Evolutionary conservation across 2,888 invertebrate species (phyloP).

Genomic region (Dasysyrphus albostriatus): DNA sequence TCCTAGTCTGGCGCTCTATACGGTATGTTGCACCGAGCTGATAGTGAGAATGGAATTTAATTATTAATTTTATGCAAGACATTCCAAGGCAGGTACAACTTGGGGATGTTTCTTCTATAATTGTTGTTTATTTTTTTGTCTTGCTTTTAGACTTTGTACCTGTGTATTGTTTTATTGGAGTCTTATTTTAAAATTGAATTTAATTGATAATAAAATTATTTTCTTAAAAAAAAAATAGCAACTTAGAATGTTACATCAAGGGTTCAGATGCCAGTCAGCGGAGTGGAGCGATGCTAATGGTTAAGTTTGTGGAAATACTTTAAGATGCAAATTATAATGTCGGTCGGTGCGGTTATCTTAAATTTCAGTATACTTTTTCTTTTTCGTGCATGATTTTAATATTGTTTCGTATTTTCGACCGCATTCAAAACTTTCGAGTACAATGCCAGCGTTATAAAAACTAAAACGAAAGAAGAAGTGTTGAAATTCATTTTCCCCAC

Average conservation of each 20-base stretch:
- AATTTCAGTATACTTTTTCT: conserved; percentile 3
- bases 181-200: conserved; percentile 61
- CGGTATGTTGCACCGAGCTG: conserved; percentile 55
- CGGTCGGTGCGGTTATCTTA: conserved; percentile 22
- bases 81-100: conserved; percentile 62
- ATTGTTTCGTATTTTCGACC: conserved; percentile 54
- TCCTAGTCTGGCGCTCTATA: not conserved
- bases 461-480: not conserved
- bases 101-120: conserved; percentile 20
- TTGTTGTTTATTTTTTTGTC: conserved; percentile 48
- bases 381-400: conserved; percentile 22
- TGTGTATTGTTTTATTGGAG: conserved; percentile 43
- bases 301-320: conserved; percentile 24
- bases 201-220: conserved; percentile 28
- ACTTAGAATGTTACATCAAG: not conserved
- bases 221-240: not conserved
- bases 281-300: conserved; percentile 13
- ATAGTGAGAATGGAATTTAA: conserved; percentile 75
- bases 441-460: conserved; percentile 23
- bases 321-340: conserved; percentile 62
- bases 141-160: not conserved
- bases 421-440: conserved; percentile 23
- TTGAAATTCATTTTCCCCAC: conserved; percentile 17
- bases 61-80: conserved; percentile 71
- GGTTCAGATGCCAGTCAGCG: not conserved